Conservation (phyloP, 1,140 invertebrate species). For the Leptopilina boulardi region DNA sequence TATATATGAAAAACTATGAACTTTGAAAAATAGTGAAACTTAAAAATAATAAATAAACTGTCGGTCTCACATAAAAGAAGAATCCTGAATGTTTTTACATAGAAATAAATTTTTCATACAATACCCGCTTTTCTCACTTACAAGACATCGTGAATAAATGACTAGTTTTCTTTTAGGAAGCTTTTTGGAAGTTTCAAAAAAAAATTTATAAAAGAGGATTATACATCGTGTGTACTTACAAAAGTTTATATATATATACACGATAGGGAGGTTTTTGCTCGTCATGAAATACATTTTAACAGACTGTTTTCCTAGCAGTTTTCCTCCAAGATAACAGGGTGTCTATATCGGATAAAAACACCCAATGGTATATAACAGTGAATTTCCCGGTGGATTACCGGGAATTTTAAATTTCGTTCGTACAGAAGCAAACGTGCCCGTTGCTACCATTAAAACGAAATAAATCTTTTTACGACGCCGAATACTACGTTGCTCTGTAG, state of each 20-base stretch:
- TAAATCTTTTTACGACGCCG: constrained; percentile 19
- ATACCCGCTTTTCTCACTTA: too few species aligned
- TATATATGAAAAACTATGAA: too few species aligned
- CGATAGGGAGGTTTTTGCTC: constrained; percentile 21
- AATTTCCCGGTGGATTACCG: background rate
- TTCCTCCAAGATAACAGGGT: background rate
- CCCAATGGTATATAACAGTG: background rate
- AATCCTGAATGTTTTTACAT: too few species aligned
- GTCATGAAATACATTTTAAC: background rate
- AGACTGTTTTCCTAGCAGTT: background rate
- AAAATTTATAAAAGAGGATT: background rate
- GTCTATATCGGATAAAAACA: background rate
- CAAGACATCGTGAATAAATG: too few species aligned
- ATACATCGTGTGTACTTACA: background rate
- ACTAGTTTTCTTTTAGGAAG: too few species aligned
- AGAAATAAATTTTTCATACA: too few species aligned
- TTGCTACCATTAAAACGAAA: constrained; percentile 27
- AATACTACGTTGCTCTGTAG: background rate
- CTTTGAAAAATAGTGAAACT: too few species aligned
- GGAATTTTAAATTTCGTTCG: constrained; percentile 7
- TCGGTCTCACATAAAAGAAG: too few species aligned
- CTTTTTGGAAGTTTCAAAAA: too few species aligned
- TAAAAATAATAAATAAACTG: too few species aligned
- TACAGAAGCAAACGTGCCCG: constrained; percentile 3
- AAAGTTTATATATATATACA: too few species aligned